A percentile compares a stretch with the other conserved stretches of the same genome.
Conservation (phyloP, 2,888 invertebrate genomes). For the Meta bourneti region DNA sequence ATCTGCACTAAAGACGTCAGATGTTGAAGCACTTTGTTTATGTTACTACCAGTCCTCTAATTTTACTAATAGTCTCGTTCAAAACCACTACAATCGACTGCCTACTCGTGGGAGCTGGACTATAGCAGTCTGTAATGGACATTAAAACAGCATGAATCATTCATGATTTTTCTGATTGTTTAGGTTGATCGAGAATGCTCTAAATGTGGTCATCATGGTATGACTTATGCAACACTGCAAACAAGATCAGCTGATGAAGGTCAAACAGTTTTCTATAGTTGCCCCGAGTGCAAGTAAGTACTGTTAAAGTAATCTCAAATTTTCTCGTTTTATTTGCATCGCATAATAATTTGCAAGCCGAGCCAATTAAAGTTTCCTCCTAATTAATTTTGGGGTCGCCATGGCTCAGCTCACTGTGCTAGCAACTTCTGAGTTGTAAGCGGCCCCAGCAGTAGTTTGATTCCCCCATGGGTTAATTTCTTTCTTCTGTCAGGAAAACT, state of each 20-base stretch:
- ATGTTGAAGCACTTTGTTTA: too few relatives aligned
- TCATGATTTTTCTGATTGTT: background rate
- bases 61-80: too few relatives aligned
- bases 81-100: too few relatives aligned
- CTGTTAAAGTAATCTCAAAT: slow-evolving; percentile 26
- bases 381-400: background rate
- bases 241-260: slow-evolving; percentile 99
- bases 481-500: too few relatives aligned
- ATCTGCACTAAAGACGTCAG: too few relatives aligned
- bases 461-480: too few relatives aligned
- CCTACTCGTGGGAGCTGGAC: too few relatives aligned
- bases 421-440: background rate
- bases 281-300: slow-evolving; percentile 88
- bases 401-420: background rate
- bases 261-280: slow-evolving; percentile 98
- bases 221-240: slow-evolving; percentile 97
- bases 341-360: background rate
- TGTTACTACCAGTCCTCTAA: too few relatives aligned
- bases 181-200: slow-evolving; percentile 84
- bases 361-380: background rate
- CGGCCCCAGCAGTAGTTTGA: too few relatives aligned
- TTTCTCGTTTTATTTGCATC: background rate
- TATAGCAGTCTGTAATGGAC: too few relatives aligned
- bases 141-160: too few relatives aligned
- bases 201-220: slow-evolving; percentile 93